These are phyloP conservation scores for Apteryx mantelli DNA, from an alignment of 2,113 vertebrate genomes.

Conservation along the genomic window DNA sequence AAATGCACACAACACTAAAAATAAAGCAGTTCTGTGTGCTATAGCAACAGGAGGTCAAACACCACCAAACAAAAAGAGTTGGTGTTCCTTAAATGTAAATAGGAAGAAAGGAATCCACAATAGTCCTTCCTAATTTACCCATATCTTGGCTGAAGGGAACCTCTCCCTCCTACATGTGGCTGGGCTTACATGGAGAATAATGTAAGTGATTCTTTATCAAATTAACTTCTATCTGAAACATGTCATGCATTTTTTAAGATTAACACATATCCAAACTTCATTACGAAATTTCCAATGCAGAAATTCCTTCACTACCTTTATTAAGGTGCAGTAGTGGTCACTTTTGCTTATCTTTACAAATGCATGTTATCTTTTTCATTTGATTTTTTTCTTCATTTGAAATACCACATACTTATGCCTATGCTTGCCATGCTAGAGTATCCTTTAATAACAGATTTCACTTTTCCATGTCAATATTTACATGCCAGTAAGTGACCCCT, in stretches of 20 bases:
- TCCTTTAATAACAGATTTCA: background rate
- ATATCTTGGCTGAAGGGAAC: background rate
- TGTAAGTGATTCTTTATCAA: background rate
- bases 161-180: background rate
- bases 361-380: background rate
- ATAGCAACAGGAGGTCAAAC: background rate
- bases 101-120: background rate
- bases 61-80: background rate
- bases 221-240: background rate
- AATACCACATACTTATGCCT: background rate
- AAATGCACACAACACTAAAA: background rate
- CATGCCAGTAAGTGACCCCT: background rate
- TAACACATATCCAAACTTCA: background rate
- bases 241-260: background rate
- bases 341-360: background rate
- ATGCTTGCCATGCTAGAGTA: background rate
- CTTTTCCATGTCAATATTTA: background rate
- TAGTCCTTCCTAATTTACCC: background rate
- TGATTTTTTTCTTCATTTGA: background rate
- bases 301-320: background rate
- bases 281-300: background rate
- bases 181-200: background rate
- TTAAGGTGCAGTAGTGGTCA: background rate
- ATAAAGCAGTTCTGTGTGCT: background rate
- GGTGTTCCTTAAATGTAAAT: background rate